Conservation (phyloP, 2,113 vertebrate species). For the Pedionomus torquatus region DNA sequence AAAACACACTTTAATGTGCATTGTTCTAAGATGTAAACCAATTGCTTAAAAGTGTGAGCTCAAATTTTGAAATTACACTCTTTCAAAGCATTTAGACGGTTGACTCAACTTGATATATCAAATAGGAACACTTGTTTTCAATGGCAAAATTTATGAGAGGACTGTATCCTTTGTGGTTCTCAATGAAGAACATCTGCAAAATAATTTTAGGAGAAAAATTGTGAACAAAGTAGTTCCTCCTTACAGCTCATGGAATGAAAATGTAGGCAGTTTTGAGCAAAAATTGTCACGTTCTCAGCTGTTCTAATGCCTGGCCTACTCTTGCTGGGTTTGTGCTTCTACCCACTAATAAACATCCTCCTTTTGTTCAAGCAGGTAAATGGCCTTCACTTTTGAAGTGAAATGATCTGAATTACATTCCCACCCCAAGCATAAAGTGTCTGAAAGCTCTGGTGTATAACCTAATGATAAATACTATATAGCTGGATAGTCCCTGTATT, state of each 20-base stretch:
- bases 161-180: background rate
- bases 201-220: background rate
- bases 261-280: background rate
- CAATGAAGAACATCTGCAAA: background rate
- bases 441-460: background rate
- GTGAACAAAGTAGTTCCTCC: background rate
- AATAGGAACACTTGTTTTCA: background rate
- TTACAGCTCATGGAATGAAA: background rate
- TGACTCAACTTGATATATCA: background rate
- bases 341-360: background rate
- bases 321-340: background rate
- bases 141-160: background rate
- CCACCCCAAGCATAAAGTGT: background rate
- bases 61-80: background rate
- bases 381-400: background rate
- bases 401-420: background rate
- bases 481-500: background rate
- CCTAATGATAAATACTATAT: background rate
- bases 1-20: background rate
- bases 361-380: background rate
- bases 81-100: background rate
- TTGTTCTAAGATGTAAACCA: background rate
- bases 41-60: background rate
- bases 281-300: background rate
- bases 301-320: background rate